Percentiles rank a stretch among this genome's conserved stretches.
phyloP scores from a whole-genome alignment of 2,797 vertebrate species.

The Poeciliopsis gracilis region DNA sequence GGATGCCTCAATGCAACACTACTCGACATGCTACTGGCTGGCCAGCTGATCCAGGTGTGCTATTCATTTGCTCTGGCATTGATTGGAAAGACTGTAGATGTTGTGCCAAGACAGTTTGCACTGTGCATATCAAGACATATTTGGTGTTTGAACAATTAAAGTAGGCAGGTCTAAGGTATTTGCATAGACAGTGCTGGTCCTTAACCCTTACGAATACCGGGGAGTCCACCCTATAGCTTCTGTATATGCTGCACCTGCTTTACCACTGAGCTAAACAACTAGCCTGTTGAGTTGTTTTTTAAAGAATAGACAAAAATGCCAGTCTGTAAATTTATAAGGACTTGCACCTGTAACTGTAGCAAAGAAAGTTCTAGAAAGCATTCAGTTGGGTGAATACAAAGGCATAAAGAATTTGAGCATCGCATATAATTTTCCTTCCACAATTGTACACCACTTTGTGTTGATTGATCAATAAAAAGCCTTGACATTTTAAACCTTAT shows the following conservation, averaged over 20 bases:
- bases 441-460: background rate
- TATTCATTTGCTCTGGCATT: too few relatives aligned
- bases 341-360: background rate
- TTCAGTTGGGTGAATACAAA: background rate
- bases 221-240: background rate
- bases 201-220: too few relatives aligned
- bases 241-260: background rate
- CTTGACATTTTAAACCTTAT: background rate
- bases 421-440: background rate
- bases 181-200: too few relatives aligned
- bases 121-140: too few relatives aligned
- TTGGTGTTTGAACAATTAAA: too few relatives aligned
- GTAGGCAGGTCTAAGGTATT: too few relatives aligned
- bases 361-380: background rate
- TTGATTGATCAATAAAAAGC: background rate
- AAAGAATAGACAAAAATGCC: background rate
- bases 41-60: too few relatives aligned
- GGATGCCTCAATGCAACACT: too few relatives aligned
- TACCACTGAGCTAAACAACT: background rate
- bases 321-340: background rate
- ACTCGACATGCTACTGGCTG: too few relatives aligned
- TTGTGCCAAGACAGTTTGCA: too few relatives aligned
- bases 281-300: background rate
- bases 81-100: too few relatives aligned
- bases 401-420: background rate